Evolutionary conservation across 2,888 invertebrate genomes (phyloP), one percentile per base, ranked within the genome.

Genomic region (Leucoma salicis): DNA sequence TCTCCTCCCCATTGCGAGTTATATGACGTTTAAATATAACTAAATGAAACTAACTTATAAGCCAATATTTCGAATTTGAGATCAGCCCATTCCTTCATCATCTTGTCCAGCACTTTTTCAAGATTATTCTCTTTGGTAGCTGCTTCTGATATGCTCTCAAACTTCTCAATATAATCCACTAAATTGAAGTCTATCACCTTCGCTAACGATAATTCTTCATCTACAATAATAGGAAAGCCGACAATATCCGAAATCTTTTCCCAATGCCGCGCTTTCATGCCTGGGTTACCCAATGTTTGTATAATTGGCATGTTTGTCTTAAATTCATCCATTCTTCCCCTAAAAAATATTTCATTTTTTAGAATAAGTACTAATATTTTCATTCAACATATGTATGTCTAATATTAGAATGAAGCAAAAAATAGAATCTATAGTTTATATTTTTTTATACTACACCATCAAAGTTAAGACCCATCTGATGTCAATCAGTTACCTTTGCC

Each of bases 101-200:
- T 99, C 86, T 95, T 97, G 39, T 92, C 90, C 75, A 99, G 87
- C 14, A 95, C 94, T 78, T 94, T 96, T 78, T 99, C 99, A 33
- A 99, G 90, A 70, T 96, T 96, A 73, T 95, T 97, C 80, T 99
- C 98, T 78, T 98, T 99, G 1, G 97, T 97, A 0, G 99, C 99
- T 0, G 98, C 95, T 75, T 98, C 98, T 3, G 97, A 97, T 61
- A 99, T 97, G 1, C 91, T 80, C 78, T 98, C 98, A 75, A 99
- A 98, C 79, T 95, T 96, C 0, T 95, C 90, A 16, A 97, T 94
- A 72, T 95, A 97, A 48, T 97, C 96, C 29, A 94, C 95, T 29
- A 99, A 87, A 34, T 96, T 96, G 76, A 97, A 96, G 71, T 98
- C 98, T 35, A 96, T 94, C 6, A 98, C 94, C 81, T 96, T 96